These are phyloP conservation scores for Myotis findleyi DNA, from an alignment of 2,797 vertebrate genomes.

Conservation along the genomic window DNA sequence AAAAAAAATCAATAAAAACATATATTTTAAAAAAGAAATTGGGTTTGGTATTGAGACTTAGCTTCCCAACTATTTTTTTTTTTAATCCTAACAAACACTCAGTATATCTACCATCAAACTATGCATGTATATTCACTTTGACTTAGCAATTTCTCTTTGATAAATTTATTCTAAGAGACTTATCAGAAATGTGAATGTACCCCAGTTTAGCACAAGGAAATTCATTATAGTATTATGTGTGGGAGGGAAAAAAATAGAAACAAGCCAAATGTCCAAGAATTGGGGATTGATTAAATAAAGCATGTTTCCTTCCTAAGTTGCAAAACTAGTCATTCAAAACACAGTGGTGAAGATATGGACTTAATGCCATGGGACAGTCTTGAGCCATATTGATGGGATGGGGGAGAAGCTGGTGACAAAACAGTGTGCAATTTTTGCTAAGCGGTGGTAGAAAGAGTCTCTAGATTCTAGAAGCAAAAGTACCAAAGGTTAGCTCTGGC, in stretches of 20 bases:
- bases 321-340: neutral
- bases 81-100: neutral
- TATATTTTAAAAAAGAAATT: neutral
- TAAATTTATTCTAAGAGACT: neutral
- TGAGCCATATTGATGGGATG: neutral
- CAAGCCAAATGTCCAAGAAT: neutral
- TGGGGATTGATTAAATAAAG: neutral
- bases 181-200: neutral
- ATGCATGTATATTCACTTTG: neutral
- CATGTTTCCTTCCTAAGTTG: neutral
- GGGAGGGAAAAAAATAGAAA: neutral
- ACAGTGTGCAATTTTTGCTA: neutral
- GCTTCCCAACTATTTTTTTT: neutral
- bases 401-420: neutral
- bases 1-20: no score
- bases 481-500: neutral
- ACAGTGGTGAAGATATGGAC: neutral
- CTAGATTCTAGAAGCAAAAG: neutral
- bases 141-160: neutral
- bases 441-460: neutral
- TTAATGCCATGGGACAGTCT: neutral
- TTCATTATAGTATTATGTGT: neutral
- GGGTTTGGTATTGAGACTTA: neutral
- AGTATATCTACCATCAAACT: neutral
- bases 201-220: slow-evolving; percentile 6